phyloP scores from a whole-genome alignment of 2,797 vertebrate genomes.

The Sandelia bainsii region DNA sequence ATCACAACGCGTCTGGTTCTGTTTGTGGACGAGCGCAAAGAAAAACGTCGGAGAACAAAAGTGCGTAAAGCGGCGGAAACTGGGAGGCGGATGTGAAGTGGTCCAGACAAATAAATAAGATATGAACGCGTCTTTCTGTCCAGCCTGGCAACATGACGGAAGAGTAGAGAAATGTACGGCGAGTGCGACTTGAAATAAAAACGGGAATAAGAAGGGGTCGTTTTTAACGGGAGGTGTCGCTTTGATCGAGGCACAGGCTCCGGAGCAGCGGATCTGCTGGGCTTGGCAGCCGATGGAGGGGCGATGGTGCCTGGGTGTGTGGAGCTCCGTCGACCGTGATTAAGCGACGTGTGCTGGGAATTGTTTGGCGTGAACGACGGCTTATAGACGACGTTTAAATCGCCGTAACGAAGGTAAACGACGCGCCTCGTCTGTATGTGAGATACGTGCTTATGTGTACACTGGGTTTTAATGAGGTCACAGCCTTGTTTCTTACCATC shows the following conservation, averaged over 20 bases:
- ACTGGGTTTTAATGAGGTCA: background rate
- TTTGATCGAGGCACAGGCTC: constrained; percentile 9
- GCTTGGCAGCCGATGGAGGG: constrained; percentile 44
- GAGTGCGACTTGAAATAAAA: background rate
- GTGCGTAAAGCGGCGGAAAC: constrained; percentile 49
- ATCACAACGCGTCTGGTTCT: too few species aligned
- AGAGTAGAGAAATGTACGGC: background rate
- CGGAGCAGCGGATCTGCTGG: constrained; percentile 13
- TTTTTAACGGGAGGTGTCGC: background rate
- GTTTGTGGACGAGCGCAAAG: background rate
- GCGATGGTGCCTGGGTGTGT: constrained; percentile 40
- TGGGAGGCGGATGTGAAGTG: constrained; percentile 54
- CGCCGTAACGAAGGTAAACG: constrained; percentile 37
- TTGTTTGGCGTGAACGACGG: background rate
- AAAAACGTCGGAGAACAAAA: background rate
- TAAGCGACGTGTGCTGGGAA: background rate
- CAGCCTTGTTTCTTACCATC: background rate
- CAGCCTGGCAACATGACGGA: constrained; percentile 22
- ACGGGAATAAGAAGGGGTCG: background rate
- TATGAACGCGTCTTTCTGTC: constrained; percentile 43
- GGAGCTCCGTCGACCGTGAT: constrained; percentile 51
- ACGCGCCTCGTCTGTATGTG: background rate
- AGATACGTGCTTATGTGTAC: background rate
- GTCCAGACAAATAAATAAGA: constrained; percentile 64
- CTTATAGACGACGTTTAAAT: background rate